Conservation (phyloP, 1,140 invertebrate species). For the Drosophila pandora region DNA sequence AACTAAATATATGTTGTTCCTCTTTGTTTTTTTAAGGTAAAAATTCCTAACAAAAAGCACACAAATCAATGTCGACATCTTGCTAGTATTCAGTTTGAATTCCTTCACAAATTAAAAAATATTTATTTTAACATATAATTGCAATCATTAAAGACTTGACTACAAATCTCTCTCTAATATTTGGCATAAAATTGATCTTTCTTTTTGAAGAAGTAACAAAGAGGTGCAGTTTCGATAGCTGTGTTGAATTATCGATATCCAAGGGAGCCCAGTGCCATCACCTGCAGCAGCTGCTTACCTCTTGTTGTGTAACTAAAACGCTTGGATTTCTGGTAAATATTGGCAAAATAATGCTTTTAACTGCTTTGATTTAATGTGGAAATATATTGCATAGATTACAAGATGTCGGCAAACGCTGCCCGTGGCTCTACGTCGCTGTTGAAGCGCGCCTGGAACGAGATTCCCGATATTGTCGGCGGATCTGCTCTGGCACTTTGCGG, state of each 20-base stretch:
- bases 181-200: neutral
- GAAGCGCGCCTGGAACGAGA: conserved; percentile 87
- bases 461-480: conserved; percentile 87
- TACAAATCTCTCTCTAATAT: neutral
- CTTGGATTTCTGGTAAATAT: conserved; percentile 55
- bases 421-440: conserved; percentile 79
- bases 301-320: conserved; percentile 62
- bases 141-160: neutral
- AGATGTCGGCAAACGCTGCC: conserved; percentile 71
- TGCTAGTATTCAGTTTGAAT: neutral
- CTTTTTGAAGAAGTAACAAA: neutral
- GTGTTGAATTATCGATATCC: neutral
- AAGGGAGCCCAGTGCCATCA: conserved; percentile 14
- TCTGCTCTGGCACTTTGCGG: conserved; percentile 85
- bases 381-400: conserved; percentile 20
- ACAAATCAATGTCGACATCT: neutral
- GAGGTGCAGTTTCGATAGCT: neutral
- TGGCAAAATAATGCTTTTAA: neutral
- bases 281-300: conserved; percentile 35
- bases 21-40: too few relatives aligned
- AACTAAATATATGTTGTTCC: too few relatives aligned
- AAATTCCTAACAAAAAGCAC: neutral
- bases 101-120: neutral
- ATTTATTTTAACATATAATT: neutral
- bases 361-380: neutral